These are phyloP conservation scores for Lophius piscatorius DNA, from an alignment of 2,113 vertebrate species.

Conservation along the genomic window DNA sequence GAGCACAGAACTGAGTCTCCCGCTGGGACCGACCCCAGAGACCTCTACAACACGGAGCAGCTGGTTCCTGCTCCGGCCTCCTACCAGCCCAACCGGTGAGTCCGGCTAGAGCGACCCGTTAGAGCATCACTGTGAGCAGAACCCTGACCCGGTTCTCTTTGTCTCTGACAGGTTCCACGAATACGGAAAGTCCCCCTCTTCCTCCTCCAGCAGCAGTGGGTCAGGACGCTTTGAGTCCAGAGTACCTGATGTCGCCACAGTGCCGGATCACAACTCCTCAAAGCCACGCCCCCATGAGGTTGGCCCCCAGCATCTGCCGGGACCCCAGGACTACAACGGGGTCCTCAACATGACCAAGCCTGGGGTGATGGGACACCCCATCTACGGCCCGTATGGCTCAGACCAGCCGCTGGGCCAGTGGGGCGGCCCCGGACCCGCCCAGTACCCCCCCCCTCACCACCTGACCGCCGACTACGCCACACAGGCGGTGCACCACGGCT, in stretches of 20 bases:
- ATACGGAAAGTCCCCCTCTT: slow-evolving; percentile 70
- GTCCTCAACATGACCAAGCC: slow-evolving; percentile 84
- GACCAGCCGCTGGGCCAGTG: slow-evolving; percentile 86
- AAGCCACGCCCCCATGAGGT: slow-evolving; percentile 54
- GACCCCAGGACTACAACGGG: slow-evolving; percentile 84
- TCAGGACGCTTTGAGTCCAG: slow-evolving; percentile 72
- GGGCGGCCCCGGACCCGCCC: slow-evolving; percentile 80
- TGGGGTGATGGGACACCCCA: slow-evolving; percentile 76
- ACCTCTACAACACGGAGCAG: slow-evolving; percentile 83
- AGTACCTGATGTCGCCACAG: slow-evolving; percentile 79
- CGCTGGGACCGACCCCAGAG: slow-evolving; percentile 70
- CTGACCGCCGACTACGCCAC: slow-evolving; percentile 84
- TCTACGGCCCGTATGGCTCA: slow-evolving; percentile 80
- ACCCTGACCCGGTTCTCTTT: not conserved
- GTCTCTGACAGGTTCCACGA: slow-evolving; percentile 59
- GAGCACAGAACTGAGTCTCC: slow-evolving; percentile 76
- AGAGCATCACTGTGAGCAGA: rapidly evolving
- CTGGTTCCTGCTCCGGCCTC: slow-evolving; percentile 79
- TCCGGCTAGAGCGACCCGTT: not conserved
- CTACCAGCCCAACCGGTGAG: slow-evolving; percentile 85
- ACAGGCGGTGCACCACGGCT: slow-evolving; percentile 81
- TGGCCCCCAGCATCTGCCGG: too few relatives aligned
- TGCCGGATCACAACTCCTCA: slow-evolving; percentile 80
- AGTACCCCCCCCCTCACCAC: slow-evolving; percentile 81
- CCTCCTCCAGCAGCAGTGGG: slow-evolving; percentile 67